Percentiles rank a stretch among this genome's conserved stretches.
Evolutionary conservation across 2,888 invertebrate species (phyloP).

Genomic region (Clivina fossor): DNA sequence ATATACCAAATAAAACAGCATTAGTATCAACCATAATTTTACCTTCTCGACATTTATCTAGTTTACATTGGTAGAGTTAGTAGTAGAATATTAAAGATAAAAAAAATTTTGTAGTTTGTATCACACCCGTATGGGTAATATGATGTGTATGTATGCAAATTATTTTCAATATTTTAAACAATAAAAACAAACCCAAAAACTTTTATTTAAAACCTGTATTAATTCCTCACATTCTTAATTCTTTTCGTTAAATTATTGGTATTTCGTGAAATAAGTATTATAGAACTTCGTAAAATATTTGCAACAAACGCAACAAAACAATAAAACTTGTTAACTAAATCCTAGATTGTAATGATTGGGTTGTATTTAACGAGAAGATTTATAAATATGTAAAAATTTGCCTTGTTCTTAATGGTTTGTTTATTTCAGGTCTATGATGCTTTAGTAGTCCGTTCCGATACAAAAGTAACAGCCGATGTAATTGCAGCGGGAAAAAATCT

Average conservation of each 20-base stretch:
- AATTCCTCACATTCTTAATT: neutral
- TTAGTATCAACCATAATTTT: no score
- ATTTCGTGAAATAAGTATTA: neutral
- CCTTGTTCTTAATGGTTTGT: constrained; percentile 28
- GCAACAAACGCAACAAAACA: no score
- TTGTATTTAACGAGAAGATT: neutral
- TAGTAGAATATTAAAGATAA: no score
- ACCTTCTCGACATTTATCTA: no score
- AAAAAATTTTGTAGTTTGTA: no score
- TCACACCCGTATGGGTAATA: no score
- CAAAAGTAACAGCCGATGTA: constrained; percentile 88
- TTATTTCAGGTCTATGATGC: constrained; percentile 81
- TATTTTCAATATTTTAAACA: neutral
- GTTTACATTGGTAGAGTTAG: no score
- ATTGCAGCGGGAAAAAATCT: constrained; percentile 73
- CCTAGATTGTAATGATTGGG: no score
- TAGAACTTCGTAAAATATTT: no score
- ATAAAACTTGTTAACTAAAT: no score
- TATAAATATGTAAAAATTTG: neutral
- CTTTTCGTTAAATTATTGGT: neutral
- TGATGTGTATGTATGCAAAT: no score
- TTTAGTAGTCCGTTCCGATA: constrained; percentile 90
- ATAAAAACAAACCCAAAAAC: neutral
- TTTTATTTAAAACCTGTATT: neutral
- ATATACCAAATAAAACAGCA: no score